Percentiles rank a stretch among this genome's conserved stretches.
Evolutionary conservation across 1,140 invertebrate species (phyloP).

Genomic region (Atta colombica): DNA sequence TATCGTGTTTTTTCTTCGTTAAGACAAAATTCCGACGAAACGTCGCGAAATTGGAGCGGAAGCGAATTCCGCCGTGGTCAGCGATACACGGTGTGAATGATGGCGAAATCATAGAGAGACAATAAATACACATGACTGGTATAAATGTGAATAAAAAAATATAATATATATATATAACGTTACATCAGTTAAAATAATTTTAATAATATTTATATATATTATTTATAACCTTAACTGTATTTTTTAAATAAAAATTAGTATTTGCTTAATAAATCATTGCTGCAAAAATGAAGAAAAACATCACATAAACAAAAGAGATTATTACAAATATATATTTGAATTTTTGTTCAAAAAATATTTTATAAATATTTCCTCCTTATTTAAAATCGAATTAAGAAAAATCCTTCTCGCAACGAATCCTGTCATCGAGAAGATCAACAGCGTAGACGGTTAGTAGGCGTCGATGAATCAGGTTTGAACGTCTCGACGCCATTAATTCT

Average conservation of each 20-base stretch:
- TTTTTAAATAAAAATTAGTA: background rate
- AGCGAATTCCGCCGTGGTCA: conserved; percentile 42
- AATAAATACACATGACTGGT: conserved; percentile 17
- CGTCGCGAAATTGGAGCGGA: conserved; percentile 51
- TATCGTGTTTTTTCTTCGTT: background rate
- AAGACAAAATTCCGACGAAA: conserved; percentile 30
- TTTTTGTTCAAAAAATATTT: background rate
- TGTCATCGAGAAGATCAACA: conserved; percentile 53
- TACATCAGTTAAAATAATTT: background rate
- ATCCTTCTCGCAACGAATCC: background rate
- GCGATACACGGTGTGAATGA: conserved; percentile 14
- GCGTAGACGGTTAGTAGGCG: conserved; percentile 63
- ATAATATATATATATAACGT: no score
- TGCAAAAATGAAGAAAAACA: background rate
- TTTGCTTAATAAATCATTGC: background rate
- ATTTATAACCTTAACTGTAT: background rate
- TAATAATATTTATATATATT: background rate
- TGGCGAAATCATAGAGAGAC: conserved; percentile 27
- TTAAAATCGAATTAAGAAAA: background rate
- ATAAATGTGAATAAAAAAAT: background rate
- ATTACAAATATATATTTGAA: background rate
- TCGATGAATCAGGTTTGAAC: conserved; percentile 63
- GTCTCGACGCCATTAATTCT: conserved; percentile 76
- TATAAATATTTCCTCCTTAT: background rate
- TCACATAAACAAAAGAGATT: background rate